These are phyloP conservation scores for Aradus depressus DNA, from an alignment of 2,888 invertebrate genomes.

Conservation along the genomic window DNA sequence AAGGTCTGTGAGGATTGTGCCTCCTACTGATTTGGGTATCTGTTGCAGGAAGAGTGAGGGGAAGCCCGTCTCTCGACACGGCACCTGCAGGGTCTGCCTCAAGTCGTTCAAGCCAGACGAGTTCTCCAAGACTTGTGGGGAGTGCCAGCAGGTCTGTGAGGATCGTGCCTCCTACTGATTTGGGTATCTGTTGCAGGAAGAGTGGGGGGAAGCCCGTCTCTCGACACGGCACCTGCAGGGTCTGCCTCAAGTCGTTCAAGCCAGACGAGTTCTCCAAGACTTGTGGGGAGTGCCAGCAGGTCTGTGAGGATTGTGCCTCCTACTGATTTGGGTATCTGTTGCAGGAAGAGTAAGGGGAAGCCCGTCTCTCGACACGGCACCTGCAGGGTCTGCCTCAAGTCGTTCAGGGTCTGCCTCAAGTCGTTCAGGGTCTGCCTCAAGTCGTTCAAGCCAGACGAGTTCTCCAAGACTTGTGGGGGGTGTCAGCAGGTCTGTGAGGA, in stretches of 20 bases:
- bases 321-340: conserved; percentile 54
- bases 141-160: conserved; percentile 86
- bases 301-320: conserved; percentile 87
- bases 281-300: conserved; percentile 82
- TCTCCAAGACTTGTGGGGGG: conserved; percentile 76
- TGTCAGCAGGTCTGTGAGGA: conserved; percentile 89
- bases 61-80: conserved; percentile 58
- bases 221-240: conserved; percentile 64
- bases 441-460: conserved; percentile 82
- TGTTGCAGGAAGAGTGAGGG: conserved; percentile 11
- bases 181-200: conserved; percentile 5
- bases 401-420: conserved; percentile 81
- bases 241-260: conserved; percentile 79
- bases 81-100: conserved; percentile 69
- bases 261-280: conserved; percentile 79
- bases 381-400: too few relatives aligned
- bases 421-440: too few relatives aligned
- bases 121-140: conserved; percentile 75
- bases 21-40: too few relatives aligned
- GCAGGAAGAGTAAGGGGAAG: conserved; percentile 15
- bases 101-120: conserved; percentile 83
- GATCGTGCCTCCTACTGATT: conserved; percentile 89
- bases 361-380: conserved; percentile 66
- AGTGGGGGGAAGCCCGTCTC: conserved; percentile 46
- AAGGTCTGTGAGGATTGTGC: conserved; percentile 89